A percentile compares a stretch with the other conserved stretches of the same genome.
These are phyloP conservation scores for Cinara cedri DNA, from an alignment of 2,888 invertebrate genomes.

Conservation along the genomic window DNA sequence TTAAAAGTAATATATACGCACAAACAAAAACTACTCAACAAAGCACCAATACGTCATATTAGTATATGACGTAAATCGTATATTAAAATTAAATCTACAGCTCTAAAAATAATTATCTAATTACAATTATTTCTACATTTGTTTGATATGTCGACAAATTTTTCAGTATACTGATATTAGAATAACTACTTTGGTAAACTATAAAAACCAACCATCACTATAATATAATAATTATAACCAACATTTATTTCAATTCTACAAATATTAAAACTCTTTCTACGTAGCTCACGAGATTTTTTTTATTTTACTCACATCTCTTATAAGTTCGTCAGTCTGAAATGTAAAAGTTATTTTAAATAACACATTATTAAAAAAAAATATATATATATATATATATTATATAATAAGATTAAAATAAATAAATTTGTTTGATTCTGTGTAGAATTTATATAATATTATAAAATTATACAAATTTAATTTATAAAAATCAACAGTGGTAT, in stretches of 20 bases:
- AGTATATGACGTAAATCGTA: background rate
- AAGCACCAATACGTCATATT: slow-evolving; percentile 22
- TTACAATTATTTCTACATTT: background rate
- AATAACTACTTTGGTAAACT: slow-evolving; percentile 35
- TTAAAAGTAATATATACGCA: slow-evolving; percentile 6
- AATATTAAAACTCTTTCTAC: slow-evolving; percentile 27
- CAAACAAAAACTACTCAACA: slow-evolving; percentile 39
- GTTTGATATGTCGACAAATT: background rate
- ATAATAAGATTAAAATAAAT: background rate
- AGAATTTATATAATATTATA: background rate
- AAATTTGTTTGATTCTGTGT: background rate
- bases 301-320: slow-evolving; percentile 59
- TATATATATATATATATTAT: too few relatives aligned
- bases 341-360: slow-evolving; percentile 46
- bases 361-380: slow-evolving; percentile 3
- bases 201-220: slow-evolving; percentile 13
- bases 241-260: slow-evolving; percentile 19
- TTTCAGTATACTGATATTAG: slow-evolving; percentile 14
- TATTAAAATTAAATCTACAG: slow-evolving; percentile 38
- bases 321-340: slow-evolving; percentile 60
- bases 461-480: background rate
- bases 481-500: too few relatives aligned
- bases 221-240: slow-evolving; percentile 3
- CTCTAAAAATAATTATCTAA: slow-evolving; percentile 25
- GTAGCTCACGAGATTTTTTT: slow-evolving; percentile 10